phyloP scores from a whole-genome alignment of 2,888 invertebrate species.

The Drosophila nr. perissopoda region DNA sequence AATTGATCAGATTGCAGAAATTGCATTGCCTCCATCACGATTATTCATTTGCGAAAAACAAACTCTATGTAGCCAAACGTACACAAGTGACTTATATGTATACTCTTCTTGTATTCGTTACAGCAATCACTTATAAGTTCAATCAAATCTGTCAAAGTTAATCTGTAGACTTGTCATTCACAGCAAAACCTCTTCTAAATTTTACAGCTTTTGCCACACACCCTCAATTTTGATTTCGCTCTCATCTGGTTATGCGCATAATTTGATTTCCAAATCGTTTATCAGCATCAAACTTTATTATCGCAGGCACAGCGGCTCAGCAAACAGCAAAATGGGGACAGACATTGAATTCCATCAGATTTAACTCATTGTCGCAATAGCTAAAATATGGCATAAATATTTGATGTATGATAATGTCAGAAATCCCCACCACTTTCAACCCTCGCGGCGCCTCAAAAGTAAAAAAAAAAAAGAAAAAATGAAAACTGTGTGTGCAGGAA shows the following conservation, averaged over 20 bases:
- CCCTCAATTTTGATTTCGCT: conserved; percentile 13
- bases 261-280: conserved; percentile 83
- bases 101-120: background rate
- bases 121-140: background rate
- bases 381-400: conserved; percentile 80
- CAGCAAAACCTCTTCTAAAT: conserved; percentile 28
- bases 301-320: conserved; percentile 57
- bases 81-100: background rate
- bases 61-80: background rate
- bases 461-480: conserved; percentile 25
- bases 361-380: conserved; percentile 77
- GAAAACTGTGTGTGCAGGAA: conserved; percentile 5
- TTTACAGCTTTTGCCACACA: conserved; percentile 29
- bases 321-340: conserved; percentile 14
- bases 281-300: conserved; percentile 80
- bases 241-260: conserved; percentile 68
- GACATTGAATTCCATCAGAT: conserved; percentile 66
- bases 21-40: background rate
- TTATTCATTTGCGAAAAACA: conserved; percentile 2
- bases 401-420: conserved; percentile 69
- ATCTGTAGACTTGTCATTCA: background rate
- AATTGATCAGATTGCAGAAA: conserved; percentile 13
- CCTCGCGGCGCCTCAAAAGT: conserved; percentile 28
- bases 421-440: conserved; percentile 41
- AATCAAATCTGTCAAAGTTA: conserved; percentile 14